These are phyloP conservation scores for Vandiemenella viatica DNA, from an alignment of 2,888 invertebrate species.

Conservation along the genomic window DNA sequence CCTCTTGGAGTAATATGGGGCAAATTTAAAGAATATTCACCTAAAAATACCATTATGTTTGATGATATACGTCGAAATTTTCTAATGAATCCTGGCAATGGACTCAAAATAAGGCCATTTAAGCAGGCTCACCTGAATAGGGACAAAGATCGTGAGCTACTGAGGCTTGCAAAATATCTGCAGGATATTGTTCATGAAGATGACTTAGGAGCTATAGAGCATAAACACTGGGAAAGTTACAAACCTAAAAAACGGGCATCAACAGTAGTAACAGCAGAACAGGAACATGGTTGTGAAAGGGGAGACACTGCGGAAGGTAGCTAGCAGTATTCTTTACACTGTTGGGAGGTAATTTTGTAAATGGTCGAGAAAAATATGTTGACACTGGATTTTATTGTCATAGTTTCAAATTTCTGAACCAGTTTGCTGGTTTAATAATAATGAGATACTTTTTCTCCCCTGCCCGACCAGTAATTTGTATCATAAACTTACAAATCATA, in stretches of 20 bases:
- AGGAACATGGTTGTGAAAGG: no score
- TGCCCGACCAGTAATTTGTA: no score
- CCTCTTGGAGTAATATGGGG: constrained; percentile 96
- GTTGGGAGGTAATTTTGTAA: no score
- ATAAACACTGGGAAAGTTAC: constrained; percentile 82
- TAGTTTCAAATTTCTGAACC: no score
- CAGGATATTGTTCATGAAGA: constrained; percentile 64
- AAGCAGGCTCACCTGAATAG: constrained; percentile 81
- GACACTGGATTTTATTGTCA: no score
- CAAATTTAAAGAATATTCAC: constrained; percentile 71
- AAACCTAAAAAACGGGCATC: constrained; percentile 35
- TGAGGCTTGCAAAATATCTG: constrained; percentile 66
- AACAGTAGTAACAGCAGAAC: no score
- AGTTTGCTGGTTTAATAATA: no score
- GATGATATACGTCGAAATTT: constrained; percentile 93
- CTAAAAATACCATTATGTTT: constrained; percentile 94
- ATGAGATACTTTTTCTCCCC: no score
- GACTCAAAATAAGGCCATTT: constrained; percentile 79
- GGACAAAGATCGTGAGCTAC: constrained; percentile 64
- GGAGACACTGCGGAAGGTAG: no score
- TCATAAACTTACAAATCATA: no score
- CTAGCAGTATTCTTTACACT: no score
- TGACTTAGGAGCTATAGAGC: constrained; percentile 73
- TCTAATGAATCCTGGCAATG: constrained; percentile 92
- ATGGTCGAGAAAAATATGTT: no score